Base-by-base conservation (phyloP, 2,888 invertebrate genomes). In the Parapristionchus giblindavisi region DNA sequence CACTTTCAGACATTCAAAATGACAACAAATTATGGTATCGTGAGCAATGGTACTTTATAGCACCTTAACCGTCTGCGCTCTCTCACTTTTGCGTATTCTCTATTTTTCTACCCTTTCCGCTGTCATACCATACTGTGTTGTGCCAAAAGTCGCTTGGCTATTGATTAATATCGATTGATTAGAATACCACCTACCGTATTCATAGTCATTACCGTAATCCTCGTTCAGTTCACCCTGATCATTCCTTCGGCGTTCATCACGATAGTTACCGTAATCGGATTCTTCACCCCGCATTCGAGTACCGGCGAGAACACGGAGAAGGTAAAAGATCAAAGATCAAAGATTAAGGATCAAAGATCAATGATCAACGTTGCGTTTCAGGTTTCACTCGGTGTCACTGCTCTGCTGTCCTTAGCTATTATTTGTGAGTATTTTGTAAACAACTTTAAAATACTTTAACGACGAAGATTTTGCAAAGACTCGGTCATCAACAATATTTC, bases 301-400 rank as follows among this genome's bases (percentile, higher is more conserved):
- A 86, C 86, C 2, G 87, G 87, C 29, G 87, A 87, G 74, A 87
- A 88, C 73, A 85, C 85, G 8, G 87, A 87, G 75, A 87, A 87
- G 78, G 85, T 83, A 17, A 68, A 40, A 21, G 36, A 38, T 36
- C 21, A 54, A n/a, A 2, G 27, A 58, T 54, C 2, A 8, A 2
- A n/a, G 29, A 27, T 54, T 6, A 27, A 17, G 2, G 24, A 17
- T 54, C n/a, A 52, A 27, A 56, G 56, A 56, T 56, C 56, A 63
- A 63, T 36, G 17, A 5, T 40, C 52, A 1, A 14, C 6, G 6
- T 24, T 17, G 11, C 27, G 21, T 36, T 78, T 54, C 48, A 82
- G 81, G 84, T 85, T 54, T 81, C 80, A 34, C 78, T 86, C 2
- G 86, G 86, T 54, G 86, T 85, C 38, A 86, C 86, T 48, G 85